Evolutionary conservation across 2,797 vertebrate species (phyloP), one percentile per base, ranked within the genome.

Genomic region (Chaetophractus vellerosus): DNA sequence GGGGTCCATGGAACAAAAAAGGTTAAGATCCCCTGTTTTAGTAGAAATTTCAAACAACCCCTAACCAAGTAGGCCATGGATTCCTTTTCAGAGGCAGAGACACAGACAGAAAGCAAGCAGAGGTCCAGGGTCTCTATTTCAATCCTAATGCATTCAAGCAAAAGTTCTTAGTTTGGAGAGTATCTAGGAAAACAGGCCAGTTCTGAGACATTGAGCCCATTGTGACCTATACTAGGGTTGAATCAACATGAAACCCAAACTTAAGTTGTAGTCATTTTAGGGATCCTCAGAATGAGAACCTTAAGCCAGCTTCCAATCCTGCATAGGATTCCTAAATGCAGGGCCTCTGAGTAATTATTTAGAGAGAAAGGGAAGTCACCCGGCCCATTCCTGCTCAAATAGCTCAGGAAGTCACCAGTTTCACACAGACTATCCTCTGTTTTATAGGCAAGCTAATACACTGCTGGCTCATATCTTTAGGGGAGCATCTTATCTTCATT

Each of bases 231-330:
- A n/a, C 18, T 74, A 57, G 85, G 76, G 38, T 9, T 80, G 23
- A 86, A 48, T 68, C 86, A 31, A 61, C 8, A 24, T 12, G 28
- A 33, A 79, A 57, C 15, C 52, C 9, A 69, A 75, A 74, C 28
- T 57, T 80, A 41, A 19, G n/a, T 84, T 88, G 21, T 71, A 36
- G 69, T 69, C 59, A 52, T 79, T 36, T 45, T 55, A 68, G 74
- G 36, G 36, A 74, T 88, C 36, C 28, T 81, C 18, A 69, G 38
- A 90, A 81, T 63, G 75, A 82, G 45, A 88, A 90, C 36, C 14
- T 45, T 45, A 7, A 59, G 26, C 9, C 21, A n/a, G 15, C 11
- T 14, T 6, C 48, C 33, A 23, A 9, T 9, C 14, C 36, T 50
- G 55, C 1, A 5, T 23, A 61, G 11, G 36, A 83, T 45, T 88